Conservation (phyloP, 2,888 invertebrate species). For the Automeris io region DNA sequence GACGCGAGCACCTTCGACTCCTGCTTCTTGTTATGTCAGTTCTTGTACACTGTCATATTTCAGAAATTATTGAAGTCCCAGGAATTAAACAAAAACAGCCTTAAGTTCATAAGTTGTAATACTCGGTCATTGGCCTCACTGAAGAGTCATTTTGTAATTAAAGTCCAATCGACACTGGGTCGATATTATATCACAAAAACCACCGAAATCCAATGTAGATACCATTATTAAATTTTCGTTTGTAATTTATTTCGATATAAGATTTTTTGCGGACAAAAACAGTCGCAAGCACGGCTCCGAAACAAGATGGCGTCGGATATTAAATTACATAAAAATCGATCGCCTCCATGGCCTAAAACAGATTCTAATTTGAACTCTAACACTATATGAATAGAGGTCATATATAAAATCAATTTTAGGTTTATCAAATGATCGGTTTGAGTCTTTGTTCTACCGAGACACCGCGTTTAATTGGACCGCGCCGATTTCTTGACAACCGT, state of each 20-base stretch:
- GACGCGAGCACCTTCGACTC: too few relatives aligned
- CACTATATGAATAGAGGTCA: constrained; percentile 19
- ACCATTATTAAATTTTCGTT: constrained; percentile 32
- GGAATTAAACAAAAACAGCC: too few relatives aligned
- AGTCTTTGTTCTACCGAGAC: constrained; percentile 36
- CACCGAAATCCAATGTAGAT: constrained; percentile 27
- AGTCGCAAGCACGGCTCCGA: constrained; percentile 21
- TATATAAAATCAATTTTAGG: too few relatives aligned
- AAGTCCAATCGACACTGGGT: constrained; percentile 33
- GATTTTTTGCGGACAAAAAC: constrained; percentile 26
- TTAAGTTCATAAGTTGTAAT: constrained; percentile 26
- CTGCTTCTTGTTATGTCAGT: too few relatives aligned
- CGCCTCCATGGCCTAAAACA: not conserved
- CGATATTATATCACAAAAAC: constrained; percentile 30
- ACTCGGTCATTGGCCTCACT: constrained; percentile 41
- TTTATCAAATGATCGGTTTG: constrained; percentile 30
- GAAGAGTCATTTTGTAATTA: constrained; percentile 50
- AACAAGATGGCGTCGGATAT: constrained; percentile 41
- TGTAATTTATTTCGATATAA: constrained; percentile 28
- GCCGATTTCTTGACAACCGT: constrained; percentile 36
- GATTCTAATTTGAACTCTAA: constrained; percentile 17
- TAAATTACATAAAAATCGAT: constrained; percentile 30
- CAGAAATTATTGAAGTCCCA: too few relatives aligned
- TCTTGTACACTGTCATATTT: too few relatives aligned
- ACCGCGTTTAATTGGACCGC: constrained; percentile 42